phyloP scores from a whole-genome alignment of 2,797 vertebrate genomes.

The Aphelocoma californica region DNA sequence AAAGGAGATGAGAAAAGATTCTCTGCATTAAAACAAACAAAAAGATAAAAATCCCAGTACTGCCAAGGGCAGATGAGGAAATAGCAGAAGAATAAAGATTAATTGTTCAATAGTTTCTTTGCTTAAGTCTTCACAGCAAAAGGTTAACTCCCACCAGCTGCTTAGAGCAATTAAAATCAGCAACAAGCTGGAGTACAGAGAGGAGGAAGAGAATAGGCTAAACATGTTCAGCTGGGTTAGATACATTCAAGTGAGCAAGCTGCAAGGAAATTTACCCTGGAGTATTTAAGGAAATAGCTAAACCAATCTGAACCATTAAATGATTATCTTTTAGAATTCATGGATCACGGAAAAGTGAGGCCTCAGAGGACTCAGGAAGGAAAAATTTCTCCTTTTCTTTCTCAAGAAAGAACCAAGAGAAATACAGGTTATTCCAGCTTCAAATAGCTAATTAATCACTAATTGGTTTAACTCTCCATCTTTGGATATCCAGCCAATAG shows the following conservation, averaged over 20 bases:
- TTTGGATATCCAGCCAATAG: neutral
- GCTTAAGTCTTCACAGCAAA: neutral
- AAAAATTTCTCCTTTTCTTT: neutral
- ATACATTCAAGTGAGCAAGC: slow-evolving; percentile 21
- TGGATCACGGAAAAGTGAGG: neutral
- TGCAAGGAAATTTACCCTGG: slow-evolving; percentile 29
- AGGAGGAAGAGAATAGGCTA: slow-evolving; percentile 34
- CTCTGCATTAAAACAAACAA: neutral
- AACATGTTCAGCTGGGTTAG: neutral
- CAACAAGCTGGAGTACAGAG: neutral
- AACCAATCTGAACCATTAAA: slow-evolving; percentile 24
- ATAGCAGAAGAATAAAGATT: neutral
- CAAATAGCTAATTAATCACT: neutral
- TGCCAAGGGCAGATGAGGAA: neutral
- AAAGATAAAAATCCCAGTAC: neutral
- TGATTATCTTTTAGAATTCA: neutral
- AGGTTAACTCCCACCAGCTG: slow-evolving; percentile 15
- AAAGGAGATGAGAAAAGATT: neutral
- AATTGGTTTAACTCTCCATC: neutral
- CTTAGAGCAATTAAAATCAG: neutral
- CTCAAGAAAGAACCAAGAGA: neutral
- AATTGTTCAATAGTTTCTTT: neutral
- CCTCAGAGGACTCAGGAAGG: slow-evolving; percentile 14
- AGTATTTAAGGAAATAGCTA: slow-evolving; percentile 45
- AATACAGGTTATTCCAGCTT: neutral